A percentile compares a stretch with the other conserved stretches of the same genome.
Conservation (phyloP, 1,140 invertebrate species). For the Frieseomelitta varia region DNA sequence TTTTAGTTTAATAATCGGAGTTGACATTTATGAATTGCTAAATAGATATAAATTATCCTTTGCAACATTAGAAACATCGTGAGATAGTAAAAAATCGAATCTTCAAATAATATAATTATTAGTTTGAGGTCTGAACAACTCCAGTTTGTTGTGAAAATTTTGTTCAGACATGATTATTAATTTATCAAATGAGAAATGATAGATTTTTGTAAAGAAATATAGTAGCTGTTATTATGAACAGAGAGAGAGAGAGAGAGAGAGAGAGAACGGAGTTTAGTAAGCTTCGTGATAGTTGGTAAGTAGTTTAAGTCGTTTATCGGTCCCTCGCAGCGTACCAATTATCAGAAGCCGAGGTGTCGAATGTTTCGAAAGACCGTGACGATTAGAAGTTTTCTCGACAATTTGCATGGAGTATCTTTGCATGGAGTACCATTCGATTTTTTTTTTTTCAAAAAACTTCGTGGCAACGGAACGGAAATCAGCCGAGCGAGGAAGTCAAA, state of each 20-base stretch:
- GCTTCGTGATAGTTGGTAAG: constrained; percentile 12
- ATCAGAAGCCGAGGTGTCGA: constrained; percentile 21
- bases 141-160: background rate
- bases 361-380: constrained; percentile 7
- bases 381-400: background rate
- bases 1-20: no score
- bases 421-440: no score
- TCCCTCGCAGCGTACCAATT: constrained; percentile 38
- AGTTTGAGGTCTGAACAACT: background rate
- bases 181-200: background rate
- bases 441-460: background rate
- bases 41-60: no score
- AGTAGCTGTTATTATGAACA: background rate
- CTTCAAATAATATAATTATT: no score
- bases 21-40: no score
- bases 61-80: no score
- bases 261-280: background rate
- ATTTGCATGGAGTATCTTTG: background rate
- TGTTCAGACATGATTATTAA: background rate
- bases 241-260: constrained; percentile 1
- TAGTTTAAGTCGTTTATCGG: constrained; percentile 47
- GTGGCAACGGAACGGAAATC: no score
- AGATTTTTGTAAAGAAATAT: background rate
- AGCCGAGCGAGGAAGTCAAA: background rate
- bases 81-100: no score